Evolutionary conservation across 2,113 vertebrate species (phyloP).

Genomic region (Hippocampus comes): DNA sequence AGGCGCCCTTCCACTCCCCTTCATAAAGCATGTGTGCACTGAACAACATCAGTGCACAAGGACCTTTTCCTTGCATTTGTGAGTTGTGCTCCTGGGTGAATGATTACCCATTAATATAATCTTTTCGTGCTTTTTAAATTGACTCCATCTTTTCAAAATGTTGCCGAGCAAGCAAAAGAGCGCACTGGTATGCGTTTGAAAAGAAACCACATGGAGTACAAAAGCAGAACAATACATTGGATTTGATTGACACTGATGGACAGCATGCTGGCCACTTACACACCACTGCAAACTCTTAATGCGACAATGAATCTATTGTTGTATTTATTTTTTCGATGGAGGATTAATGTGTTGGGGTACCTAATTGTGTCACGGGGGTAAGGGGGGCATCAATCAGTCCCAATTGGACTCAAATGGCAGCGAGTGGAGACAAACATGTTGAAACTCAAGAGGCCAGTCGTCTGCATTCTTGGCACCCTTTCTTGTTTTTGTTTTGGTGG

Average conservation of each 20-base stretch:
- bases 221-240: not conserved
- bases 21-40: constrained; percentile 8
- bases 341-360: not conserved
- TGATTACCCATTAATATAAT: constrained; percentile 19
- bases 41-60: constrained; percentile 9
- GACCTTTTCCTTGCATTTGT: constrained; percentile 1
- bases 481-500: not conserved
- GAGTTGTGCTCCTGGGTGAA: constrained; percentile 7
- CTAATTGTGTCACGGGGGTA: not conserved
- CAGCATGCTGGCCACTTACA: not conserved
- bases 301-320: not conserved
- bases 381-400: not conserved
- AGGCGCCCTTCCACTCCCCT: constrained; percentile 12
- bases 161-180: not conserved
- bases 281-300: not conserved
- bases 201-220: not conserved
- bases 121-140: constrained; percentile 16
- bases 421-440: not conserved
- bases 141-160: constrained; percentile 6
- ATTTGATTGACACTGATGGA: not conserved
- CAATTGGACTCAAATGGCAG: not conserved
- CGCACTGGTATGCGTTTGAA: not conserved
- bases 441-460: constrained; percentile 14
- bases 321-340: not conserved
- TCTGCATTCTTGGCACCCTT: not conserved